Conservation (phyloP, 2,797 vertebrate species). For the Phalanger gymnotis region DNA sequence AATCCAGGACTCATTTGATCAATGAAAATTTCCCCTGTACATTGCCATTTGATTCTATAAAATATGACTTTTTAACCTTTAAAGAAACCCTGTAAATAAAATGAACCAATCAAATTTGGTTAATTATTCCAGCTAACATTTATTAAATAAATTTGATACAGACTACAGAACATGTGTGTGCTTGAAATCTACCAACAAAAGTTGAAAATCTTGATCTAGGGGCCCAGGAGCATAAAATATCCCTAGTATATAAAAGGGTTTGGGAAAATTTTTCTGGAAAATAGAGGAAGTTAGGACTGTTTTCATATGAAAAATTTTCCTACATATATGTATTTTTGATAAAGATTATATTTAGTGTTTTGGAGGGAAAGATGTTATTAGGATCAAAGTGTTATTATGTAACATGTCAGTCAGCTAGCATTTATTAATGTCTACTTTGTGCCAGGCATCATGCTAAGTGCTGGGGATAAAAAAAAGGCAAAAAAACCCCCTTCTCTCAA, state of each 20-base stretch:
- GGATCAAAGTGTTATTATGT: neutral
- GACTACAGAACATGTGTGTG: neutral
- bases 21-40: constrained; percentile 75
- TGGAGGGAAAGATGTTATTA: neutral
- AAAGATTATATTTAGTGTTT: neutral
- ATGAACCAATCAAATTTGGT: constrained; percentile 75
- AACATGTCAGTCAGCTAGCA: neutral
- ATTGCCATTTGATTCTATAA: constrained; percentile 78
- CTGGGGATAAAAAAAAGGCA: neutral
- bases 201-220: neutral
- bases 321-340: neutral
- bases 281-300: neutral
- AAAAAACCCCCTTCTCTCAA: neutral
- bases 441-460: neutral
- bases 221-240: neutral
- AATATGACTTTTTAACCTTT: constrained; percentile 83
- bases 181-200: neutral
- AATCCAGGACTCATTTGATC: constrained; percentile 78
- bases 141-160: neutral
- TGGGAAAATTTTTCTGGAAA: neutral
- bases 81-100: constrained; percentile 76
- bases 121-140: constrained; percentile 79
- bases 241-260: neutral
- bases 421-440: neutral
- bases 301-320: neutral